Conservation (phyloP, 1,140 invertebrate species). For the Phocides pigmalion region DNA sequence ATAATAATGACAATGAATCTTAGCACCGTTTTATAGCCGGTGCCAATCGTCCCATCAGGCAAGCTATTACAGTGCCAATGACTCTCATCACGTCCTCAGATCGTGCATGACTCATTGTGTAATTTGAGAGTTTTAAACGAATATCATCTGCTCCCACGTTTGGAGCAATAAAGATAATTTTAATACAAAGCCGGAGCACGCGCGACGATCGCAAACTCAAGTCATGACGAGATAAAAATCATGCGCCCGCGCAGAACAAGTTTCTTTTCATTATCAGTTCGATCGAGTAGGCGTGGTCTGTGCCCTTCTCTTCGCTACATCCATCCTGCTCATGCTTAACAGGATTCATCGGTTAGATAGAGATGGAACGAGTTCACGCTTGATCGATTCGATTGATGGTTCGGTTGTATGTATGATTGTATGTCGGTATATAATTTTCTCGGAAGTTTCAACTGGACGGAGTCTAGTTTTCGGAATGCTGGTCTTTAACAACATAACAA, state of each 20-base stretch:
- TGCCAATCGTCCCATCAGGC: background rate
- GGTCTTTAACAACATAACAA: background rate
- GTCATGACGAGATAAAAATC: slow-evolving; percentile 72
- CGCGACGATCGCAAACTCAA: slow-evolving; percentile 57
- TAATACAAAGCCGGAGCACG: slow-evolving; percentile 65
- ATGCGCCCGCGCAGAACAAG: slow-evolving; percentile 62
- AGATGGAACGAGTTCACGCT: slow-evolving; percentile 57
- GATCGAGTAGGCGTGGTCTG: slow-evolving; percentile 65
- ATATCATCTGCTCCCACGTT: slow-evolving; percentile 65
- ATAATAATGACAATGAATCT: too few relatives aligned
- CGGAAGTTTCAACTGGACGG: slow-evolving; percentile 47
- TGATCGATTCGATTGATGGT: slow-evolving; percentile 55
- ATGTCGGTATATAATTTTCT: slow-evolving; percentile 51
- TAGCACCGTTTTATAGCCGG: too few relatives aligned
- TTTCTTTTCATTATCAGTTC: slow-evolving; percentile 69
- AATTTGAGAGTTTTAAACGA: slow-evolving; percentile 61
- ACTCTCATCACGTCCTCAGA: slow-evolving; percentile 17
- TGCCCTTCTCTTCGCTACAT: slow-evolving; percentile 37
- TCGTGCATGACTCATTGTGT: slow-evolving; percentile 51
- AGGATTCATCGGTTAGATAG: slow-evolving; percentile 38
- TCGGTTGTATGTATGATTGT: slow-evolving; percentile 39
- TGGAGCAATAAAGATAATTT: slow-evolving; percentile 74
- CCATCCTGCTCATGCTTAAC: slow-evolving; percentile 46
- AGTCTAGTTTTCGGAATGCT: slow-evolving; percentile 42
- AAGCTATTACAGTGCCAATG: slow-evolving; percentile 30